A percentile compares a stretch with the other conserved stretches of the same genome.
These are phyloP conservation scores for Thumatha senex DNA, from an alignment of 2,888 invertebrate species.

Conservation along the genomic window DNA sequence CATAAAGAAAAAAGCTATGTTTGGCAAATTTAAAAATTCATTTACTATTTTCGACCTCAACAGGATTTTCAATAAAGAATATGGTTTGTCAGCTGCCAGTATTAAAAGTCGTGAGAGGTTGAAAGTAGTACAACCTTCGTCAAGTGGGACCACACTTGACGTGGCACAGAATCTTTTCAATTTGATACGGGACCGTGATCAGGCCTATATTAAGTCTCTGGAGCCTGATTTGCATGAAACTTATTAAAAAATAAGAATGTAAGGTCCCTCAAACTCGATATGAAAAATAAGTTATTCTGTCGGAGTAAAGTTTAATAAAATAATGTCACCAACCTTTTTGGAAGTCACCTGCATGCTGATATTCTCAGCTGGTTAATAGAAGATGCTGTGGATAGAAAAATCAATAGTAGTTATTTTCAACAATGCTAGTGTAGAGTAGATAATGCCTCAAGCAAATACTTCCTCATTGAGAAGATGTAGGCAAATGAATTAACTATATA, in stretches of 20 bases:
- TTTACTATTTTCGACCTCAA: slow-evolving; percentile 12
- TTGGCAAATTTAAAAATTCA: slow-evolving; percentile 4
- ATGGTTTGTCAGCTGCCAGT: slow-evolving; percentile 63
- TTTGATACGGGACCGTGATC: slow-evolving; percentile 66
- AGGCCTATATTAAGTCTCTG: slow-evolving; percentile 68
- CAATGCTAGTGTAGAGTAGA: too few relatives aligned
- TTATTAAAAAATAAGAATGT: slow-evolving; percentile 69
- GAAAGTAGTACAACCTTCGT: slow-evolving; percentile 74
- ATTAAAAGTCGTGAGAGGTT: slow-evolving; percentile 62
- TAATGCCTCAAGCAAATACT: too few relatives aligned
- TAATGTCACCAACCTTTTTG: too few relatives aligned
- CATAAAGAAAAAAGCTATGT: background rate
- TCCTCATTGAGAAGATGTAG: too few relatives aligned
- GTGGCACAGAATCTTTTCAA: slow-evolving; percentile 68
- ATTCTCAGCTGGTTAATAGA: too few relatives aligned
- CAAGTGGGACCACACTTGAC: slow-evolving; percentile 71
- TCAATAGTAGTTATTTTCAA: too few relatives aligned
- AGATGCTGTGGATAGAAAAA: too few relatives aligned
- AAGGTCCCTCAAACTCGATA: slow-evolving; percentile 46
- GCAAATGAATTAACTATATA: too few relatives aligned
- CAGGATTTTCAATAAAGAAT: slow-evolving; percentile 54
- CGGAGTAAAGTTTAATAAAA: too few relatives aligned
- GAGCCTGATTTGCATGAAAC: slow-evolving; percentile 75
- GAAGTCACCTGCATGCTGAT: too few relatives aligned
- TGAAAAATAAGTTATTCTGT: slow-evolving; percentile 50